Conservation (phyloP, 2,113 vertebrate species). For the Phyllostomus discolor region DNA sequence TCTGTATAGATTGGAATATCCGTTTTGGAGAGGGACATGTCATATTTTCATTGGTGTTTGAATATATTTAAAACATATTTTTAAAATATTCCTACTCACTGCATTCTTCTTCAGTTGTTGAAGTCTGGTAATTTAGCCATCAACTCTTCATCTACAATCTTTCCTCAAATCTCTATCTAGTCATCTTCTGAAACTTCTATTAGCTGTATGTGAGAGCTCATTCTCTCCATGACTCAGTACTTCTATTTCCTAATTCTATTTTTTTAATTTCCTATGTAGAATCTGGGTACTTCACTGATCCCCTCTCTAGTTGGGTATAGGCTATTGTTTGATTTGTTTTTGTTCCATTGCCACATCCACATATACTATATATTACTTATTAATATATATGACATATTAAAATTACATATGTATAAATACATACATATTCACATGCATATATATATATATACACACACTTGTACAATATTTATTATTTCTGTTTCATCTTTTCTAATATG, state of each 20-base stretch:
- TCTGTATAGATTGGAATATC: neutral
- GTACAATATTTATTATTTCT: neutral
- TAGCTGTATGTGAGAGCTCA: neutral
- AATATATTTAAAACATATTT: neutral
- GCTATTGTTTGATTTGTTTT: neutral
- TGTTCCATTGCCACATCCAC: neutral
- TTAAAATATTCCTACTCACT: neutral
- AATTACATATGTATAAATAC: neutral
- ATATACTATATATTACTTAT: neutral
- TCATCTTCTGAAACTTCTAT: neutral
- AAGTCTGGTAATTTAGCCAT: neutral
- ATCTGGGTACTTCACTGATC: neutral
- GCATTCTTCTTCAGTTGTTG: neutral
- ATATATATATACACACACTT: neutral
- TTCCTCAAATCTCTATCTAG: neutral
- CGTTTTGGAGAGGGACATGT: neutral
- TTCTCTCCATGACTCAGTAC: neutral
- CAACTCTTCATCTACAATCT: neutral
- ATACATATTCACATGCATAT: neutral
- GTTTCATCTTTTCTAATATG: neutral
- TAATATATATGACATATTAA: neutral
- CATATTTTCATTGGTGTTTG: neutral
- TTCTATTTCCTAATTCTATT: neutral
- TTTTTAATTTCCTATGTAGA: neutral
- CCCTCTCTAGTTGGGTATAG: neutral